phyloP scores from a whole-genome alignment of 1,140 invertebrate genomes.

The Venturia canescens region DNA sequence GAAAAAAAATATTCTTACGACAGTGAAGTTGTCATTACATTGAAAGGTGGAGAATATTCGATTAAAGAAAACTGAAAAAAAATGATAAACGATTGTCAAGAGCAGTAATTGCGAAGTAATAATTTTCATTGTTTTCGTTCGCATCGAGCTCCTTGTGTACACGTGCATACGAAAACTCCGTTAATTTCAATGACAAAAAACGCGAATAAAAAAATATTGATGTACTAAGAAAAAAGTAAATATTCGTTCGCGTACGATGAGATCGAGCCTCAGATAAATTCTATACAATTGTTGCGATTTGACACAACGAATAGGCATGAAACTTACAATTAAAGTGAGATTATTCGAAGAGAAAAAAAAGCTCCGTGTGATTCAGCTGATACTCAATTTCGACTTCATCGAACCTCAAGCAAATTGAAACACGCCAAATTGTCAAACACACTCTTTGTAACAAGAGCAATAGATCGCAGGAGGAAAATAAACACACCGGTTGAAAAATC shows the following conservation, averaged over 20 bases:
- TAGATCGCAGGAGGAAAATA: no score
- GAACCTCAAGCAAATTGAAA: not conserved
- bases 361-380: not conserved
- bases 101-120: not conserved
- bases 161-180: not conserved
- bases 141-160: conserved; percentile 20
- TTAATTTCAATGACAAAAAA: not conserved
- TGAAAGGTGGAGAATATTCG: not conserved
- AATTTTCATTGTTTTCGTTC: not conserved
- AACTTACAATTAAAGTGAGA: conserved; percentile 1
- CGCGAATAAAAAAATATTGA: not conserved
- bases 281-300: conserved; percentile 41
- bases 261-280: conserved; percentile 16
- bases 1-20: conserved; percentile 17
- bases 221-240: not conserved
- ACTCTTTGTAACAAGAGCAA: no score
- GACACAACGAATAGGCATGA: conserved; percentile 49
- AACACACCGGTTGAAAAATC: no score
- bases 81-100: not conserved
- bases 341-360: not conserved
- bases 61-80: not conserved
- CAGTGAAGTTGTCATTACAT: conserved; percentile 21
- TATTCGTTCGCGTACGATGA: not conserved
- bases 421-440: not conserved
- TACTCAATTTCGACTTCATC: not conserved